phyloP scores from a whole-genome alignment of 2,113 vertebrate genomes.

The Conger conger region DNA sequence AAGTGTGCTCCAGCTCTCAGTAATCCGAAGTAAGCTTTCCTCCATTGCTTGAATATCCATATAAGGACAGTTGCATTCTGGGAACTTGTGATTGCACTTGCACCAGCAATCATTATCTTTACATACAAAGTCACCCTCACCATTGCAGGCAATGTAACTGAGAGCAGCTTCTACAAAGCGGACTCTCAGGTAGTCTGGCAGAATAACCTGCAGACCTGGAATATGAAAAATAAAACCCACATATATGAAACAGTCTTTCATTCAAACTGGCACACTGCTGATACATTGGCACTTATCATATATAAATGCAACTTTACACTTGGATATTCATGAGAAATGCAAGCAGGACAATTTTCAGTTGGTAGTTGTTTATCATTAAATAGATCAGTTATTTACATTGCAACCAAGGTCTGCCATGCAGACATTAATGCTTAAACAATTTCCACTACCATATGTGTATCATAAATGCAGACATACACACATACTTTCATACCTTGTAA shows the following conservation, averaged over 20 bases:
- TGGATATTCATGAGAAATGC: too few species aligned
- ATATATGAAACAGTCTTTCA: background rate
- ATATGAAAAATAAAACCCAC: background rate
- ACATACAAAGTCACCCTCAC: slow-evolving; percentile 92
- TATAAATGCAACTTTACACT: background rate
- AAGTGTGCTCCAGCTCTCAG: slow-evolving; percentile 83
- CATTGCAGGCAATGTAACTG: slow-evolving; percentile 95
- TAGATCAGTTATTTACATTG: too few species aligned
- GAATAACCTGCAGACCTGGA: slow-evolving; percentile 88
- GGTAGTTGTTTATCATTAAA: background rate
- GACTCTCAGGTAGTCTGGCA: slow-evolving; percentile 90
- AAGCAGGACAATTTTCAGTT: too few species aligned
- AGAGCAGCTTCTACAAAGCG: slow-evolving; percentile 91
- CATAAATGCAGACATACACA: background rate
- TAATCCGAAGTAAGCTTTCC: slow-evolving; percentile 86
- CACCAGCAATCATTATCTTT: slow-evolving; percentile 95
- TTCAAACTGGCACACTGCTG: background rate
- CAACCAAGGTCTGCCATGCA: background rate
- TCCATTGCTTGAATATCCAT: slow-evolving; percentile 98
- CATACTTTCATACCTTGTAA: slow-evolving; percentile 92
- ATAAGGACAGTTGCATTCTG: slow-evolving; percentile 95
- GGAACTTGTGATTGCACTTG: slow-evolving; percentile 84
- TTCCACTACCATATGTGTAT: too few species aligned
- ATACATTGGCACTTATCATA: background rate
- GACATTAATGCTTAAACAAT: background rate